Base-by-base conservation (phyloP, 2,888 invertebrate species). In the Gisinianus flammeolus region DNA sequence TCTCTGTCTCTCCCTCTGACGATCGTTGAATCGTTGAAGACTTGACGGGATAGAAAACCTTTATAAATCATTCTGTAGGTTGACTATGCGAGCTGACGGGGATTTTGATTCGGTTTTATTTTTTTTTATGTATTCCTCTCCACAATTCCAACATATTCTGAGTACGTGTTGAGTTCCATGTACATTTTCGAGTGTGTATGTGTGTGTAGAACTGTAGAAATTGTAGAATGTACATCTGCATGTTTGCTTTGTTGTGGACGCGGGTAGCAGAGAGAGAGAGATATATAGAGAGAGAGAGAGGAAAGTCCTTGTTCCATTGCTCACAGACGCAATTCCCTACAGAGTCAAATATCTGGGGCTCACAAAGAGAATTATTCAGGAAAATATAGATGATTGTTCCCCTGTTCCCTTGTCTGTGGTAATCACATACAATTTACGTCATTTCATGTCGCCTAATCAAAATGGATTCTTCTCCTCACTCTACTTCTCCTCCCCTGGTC, bases 331-430 rank as follows among this genome's bases (percentile, higher is more conserved):
- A 74, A 62, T 76, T 69, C 76, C 79, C 62, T 30, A 67, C 35
- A 68, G 79, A 70, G 44, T 73, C 66, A 69, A 78, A 78, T n/a
- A 12, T 72, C 58, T 62, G 77, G 70, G 66, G 74, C 64, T 69
- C 28, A 78, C 80, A 82, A 82, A 82, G 81, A 78, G 82, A 82
- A 82, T 82, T 82, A 82, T 82, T 82, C 82, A 82, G 70, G 81
- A 82, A 80, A 79, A 78, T 77, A 80, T 76, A 78, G 62, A 77
- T 80, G 82, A 82, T 82, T 82, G 82, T 82, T 81, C 82, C 74
- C 70, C 78, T 78, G 68, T 58, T 24, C 69, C 74, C 70, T 77
- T 73, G 68, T 77, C 79, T 79, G 79, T 69, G 80, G 80, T 81
- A 81, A 82, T 82, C 82, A 81, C 79, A 79, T 74, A 74, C 79